Evolutionary conservation across 2,888 invertebrate species (phyloP).

Genomic region (Drosophila nigricruria): DNA sequence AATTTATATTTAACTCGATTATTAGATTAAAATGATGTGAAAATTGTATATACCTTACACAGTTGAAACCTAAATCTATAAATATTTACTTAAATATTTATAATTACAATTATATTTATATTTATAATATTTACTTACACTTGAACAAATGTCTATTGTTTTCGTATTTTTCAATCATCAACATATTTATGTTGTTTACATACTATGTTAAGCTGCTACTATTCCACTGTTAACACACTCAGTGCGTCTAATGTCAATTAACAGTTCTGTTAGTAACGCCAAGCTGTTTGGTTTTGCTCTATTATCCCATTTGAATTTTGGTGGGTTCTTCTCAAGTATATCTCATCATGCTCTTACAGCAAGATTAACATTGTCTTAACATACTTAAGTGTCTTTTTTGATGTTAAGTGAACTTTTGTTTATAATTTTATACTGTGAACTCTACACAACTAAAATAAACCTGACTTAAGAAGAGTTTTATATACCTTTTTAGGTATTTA

Average conservation of each 20-base stretch:
- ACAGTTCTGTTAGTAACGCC: conserved; percentile 1
- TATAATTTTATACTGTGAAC: too few species aligned
- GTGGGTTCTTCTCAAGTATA: too few species aligned
- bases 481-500: background rate
- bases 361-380: background rate
- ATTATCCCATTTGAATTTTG: background rate
- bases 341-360: too few species aligned
- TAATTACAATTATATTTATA: too few species aligned
- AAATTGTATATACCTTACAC: background rate
- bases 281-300: background rate
- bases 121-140: background rate
- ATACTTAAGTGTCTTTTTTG: too few species aligned
- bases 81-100: too few species aligned
- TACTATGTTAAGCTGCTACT: background rate
- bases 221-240: background rate
- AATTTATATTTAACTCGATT: background rate
- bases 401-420: background rate
- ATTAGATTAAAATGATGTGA: background rate
- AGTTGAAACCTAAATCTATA: background rate
- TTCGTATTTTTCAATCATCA: background rate
- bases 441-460: too few species aligned
- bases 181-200: background rate
- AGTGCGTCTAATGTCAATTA: background rate
- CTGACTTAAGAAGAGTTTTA: too few species aligned
- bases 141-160: background rate